Evolutionary conservation across 2,113 vertebrate genomes (phyloP).

Genomic region (Vidua chalybeata): DNA sequence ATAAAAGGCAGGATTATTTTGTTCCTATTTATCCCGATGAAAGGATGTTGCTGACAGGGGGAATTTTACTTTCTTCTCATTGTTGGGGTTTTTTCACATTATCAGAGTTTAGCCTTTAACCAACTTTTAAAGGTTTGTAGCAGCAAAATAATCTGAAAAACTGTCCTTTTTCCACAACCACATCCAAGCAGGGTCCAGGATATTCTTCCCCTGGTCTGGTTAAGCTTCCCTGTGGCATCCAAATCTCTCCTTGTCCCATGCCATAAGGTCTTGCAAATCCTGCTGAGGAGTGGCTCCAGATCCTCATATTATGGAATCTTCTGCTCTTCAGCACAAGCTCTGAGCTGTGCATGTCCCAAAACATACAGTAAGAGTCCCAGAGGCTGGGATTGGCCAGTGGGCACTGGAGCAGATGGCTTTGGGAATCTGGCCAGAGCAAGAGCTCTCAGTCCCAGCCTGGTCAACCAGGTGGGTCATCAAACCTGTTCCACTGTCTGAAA

Average conservation of each 20-base stretch:
- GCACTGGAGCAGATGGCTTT: neutral
- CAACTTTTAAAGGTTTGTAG: neutral
- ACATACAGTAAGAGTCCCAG: neutral
- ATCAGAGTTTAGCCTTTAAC: neutral
- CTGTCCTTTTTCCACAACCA: neutral
- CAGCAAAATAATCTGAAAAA: neutral
- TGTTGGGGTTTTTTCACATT: neutral
- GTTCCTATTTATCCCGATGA: neutral
- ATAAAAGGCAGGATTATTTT: neutral
- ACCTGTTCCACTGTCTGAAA: neutral
- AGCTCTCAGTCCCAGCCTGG: neutral
- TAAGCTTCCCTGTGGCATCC: neutral
- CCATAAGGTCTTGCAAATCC: neutral
- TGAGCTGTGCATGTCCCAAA: neutral
- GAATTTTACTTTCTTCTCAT: neutral
- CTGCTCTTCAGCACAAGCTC: neutral
- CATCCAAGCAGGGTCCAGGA: neutral
- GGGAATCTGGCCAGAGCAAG: neutral
- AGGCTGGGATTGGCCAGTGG: neutral
- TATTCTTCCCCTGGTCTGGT: neutral
- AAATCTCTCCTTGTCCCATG: neutral
- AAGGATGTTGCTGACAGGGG: neutral
- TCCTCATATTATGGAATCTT: neutral
- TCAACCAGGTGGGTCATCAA: neutral
- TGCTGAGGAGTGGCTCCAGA: neutral